Base-by-base conservation (phyloP, 2,888 invertebrate species). In the Pristionchus mayeri region DNA sequence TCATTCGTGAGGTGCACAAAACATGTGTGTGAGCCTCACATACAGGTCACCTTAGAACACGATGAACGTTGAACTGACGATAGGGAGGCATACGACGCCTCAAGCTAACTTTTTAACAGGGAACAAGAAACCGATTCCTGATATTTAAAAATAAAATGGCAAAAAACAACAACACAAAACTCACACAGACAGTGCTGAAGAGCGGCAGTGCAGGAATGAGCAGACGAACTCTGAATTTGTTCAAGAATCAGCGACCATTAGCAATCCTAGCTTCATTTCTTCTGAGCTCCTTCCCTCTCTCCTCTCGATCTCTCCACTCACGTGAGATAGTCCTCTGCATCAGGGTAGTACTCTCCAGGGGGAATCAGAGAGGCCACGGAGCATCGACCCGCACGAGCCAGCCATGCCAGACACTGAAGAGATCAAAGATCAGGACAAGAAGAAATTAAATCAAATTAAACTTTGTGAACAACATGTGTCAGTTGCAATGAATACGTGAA, bases 351-450 rank as follows among this genome's bases (percentile, higher is more conserved):
- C 24, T 80, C 80, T 54, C 80, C 80, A 11, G 21, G 37, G 21
- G 80, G 80, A 13, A 80, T 16, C 11, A 80, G 57, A 7, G 80
- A 54, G 21, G 37, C 4, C 24, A 80, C n/a, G 21, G 80, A 57
- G 21, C 80, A 80, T 3, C 44, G 80, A 37, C n/a, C 80, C 0
- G 80, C 54, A 11, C 80, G 27, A 11, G 80, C 80, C 57, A 80
- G n/a, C 80, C 80, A 80, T n/a, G 80, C 80, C 3, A 80, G 80
- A 80, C 57, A 57, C 80, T 80, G 37, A 80, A 52, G n/a, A 4
- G 54, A 54, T 3, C 4, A 54, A 18, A 54, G 21, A 57, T 24
- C 4, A 57, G 57, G n/a, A n/a, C n/a, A n/a, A n/a, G n/a, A n/a
- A n/a, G n/a, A n/a, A n/a, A n/a, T n/a, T n/a, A n/a, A n/a, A n/a